Conservation (phyloP, 2,888 invertebrate genomes). For the Synanthedon tipuliformis region DNA sequence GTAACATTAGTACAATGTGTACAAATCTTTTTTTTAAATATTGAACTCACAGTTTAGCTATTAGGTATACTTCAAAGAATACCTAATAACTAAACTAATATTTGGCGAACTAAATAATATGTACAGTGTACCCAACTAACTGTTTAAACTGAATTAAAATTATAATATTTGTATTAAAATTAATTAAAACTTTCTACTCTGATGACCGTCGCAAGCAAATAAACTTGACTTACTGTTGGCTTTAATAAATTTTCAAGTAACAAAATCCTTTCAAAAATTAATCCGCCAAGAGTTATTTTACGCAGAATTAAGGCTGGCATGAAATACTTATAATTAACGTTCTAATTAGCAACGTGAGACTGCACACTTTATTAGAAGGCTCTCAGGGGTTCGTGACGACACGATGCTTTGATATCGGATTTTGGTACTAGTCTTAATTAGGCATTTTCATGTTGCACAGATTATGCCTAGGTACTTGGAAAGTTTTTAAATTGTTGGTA, state of each 20-base stretch:
- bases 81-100: no score
- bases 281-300: conserved; percentile 44
- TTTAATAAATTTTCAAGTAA: conserved; percentile 22
- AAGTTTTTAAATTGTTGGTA: no score
- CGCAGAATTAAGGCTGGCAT: conserved; percentile 62
- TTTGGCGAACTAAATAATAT: no score
- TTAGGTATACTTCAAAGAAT: no score
- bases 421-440: conserved; percentile 64
- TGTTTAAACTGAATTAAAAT: background rate
- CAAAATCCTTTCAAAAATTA: conserved; percentile 55
- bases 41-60: no score
- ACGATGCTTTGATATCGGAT: conserved; percentile 56
- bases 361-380: conserved; percentile 57
- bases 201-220: no score
- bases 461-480: no score
- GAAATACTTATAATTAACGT: conserved; percentile 65
- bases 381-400: conserved; percentile 42
- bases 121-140: no score
- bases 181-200: background rate
- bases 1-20: no score
- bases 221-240: no score
- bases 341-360: conserved; percentile 68
- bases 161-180: background rate
- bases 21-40: no score
- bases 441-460: conserved; percentile 44